phyloP scores from a whole-genome alignment of 1,140 invertebrate species.

The Ptiloglossa arizonensis region DNA sequence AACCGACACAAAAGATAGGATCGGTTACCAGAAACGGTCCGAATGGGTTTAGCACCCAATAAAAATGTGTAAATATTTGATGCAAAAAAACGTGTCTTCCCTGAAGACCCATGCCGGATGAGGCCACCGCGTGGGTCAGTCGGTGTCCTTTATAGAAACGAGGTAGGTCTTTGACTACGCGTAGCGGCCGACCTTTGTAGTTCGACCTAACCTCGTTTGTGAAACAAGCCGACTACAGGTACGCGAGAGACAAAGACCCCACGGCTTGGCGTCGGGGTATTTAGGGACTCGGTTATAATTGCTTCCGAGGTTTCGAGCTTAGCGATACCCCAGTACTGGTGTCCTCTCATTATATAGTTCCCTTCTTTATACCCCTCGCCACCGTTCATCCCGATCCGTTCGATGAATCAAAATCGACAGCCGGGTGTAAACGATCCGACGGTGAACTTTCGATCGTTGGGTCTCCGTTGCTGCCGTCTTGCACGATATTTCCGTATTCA shows the following conservation, averaged over 20 bases:
- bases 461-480: too few relatives aligned
- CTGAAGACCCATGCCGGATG: neutral
- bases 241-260: constrained; percentile 71
- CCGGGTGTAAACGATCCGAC: too few relatives aligned
- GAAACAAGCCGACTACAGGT: constrained; percentile 78
- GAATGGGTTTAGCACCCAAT: constrained; percentile 76
- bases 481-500: neutral
- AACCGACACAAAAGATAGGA: constrained; percentile 34
- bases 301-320: constrained; percentile 73
- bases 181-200: constrained; percentile 75
- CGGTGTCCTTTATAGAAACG: constrained; percentile 37
- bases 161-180: constrained; percentile 42
- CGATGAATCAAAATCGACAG: constrained; percentile 50
- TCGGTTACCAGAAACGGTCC: constrained; percentile 41
- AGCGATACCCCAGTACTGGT: constrained; percentile 50
- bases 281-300: constrained; percentile 77
- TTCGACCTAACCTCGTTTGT: constrained; percentile 75
- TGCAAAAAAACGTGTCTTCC: constrained; percentile 66
- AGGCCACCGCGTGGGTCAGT: constrained; percentile 44
- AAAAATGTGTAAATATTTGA: constrained; percentile 78
- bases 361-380: constrained; percentile 45
- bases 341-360: constrained; percentile 34
- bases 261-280: constrained; percentile 60
- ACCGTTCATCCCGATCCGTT: constrained; percentile 33
- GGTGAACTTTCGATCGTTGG: neutral